These are phyloP conservation scores for Platyscapa corneri DNA, from an alignment of 1,140 invertebrate species.

Conservation along the genomic window DNA sequence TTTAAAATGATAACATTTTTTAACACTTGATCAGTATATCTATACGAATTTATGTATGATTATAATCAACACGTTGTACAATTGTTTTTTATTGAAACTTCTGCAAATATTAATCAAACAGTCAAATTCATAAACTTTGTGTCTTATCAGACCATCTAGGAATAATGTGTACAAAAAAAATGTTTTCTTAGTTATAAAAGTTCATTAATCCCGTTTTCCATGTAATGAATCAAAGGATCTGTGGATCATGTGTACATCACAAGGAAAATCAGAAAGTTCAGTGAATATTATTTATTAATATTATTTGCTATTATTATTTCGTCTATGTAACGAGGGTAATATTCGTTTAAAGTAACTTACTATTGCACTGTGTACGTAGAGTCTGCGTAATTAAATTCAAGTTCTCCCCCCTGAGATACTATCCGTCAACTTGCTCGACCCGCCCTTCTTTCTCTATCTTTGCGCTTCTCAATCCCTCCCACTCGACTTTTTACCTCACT, in stretches of 20 bases:
- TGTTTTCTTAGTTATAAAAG: neutral
- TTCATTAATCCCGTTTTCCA: neutral
- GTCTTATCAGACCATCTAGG: too few relatives aligned
- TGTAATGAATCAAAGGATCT: slow-evolving; percentile 16
- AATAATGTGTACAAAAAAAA: neutral
- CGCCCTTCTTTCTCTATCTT: neutral
- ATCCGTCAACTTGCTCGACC: slow-evolving; percentile 31
- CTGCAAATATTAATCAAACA: too few relatives aligned
- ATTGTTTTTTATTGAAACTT: too few relatives aligned
- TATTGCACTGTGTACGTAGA: neutral
- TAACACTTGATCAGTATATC: too few relatives aligned
- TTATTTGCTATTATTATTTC: slow-evolving; percentile 5
- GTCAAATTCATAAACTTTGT: too few relatives aligned
- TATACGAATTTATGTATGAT: too few relatives aligned
- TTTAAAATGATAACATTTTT: too few relatives aligned
- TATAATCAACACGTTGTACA: too few relatives aligned
- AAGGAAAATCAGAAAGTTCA: neutral
- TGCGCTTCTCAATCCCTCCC: slow-evolving; percentile 13
- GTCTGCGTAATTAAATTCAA: slow-evolving; percentile 49
- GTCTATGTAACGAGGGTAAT: slow-evolving; percentile 33
- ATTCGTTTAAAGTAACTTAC: slow-evolving; percentile 20
- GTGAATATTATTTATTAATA: too few relatives aligned
- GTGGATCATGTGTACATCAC: slow-evolving; percentile 3
- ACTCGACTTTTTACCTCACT: slow-evolving; percentile 15
- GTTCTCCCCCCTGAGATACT: neutral